A percentile compares a stretch with the other conserved stretches of the same genome.
Evolutionary conservation across 2,888 invertebrate species (phyloP).

Genomic region (Ichneumoninae sp.): DNA sequence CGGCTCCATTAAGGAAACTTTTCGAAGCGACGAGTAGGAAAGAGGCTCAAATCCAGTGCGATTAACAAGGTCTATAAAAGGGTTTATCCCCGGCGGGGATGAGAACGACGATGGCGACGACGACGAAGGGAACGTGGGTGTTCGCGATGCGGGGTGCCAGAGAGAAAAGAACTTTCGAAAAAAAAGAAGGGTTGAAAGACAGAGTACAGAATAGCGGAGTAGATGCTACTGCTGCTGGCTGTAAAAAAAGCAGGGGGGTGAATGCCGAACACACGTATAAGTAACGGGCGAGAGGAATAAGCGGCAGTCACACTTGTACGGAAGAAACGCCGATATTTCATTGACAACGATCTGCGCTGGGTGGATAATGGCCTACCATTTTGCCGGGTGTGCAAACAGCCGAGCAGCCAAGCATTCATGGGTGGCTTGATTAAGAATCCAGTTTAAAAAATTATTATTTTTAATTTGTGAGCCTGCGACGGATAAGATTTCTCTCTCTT

Average conservation of each 20-base stretch:
- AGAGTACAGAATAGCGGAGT: constrained; percentile 57
- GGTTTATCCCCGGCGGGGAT: constrained; percentile 75
- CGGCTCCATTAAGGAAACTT: constrained; percentile 70
- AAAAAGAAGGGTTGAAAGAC: constrained; percentile 69
- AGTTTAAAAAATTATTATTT: constrained; percentile 84
- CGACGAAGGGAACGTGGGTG: constrained; percentile 49
- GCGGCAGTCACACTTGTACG: constrained; percentile 58
- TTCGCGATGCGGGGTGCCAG: constrained; percentile 64
- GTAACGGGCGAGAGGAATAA: constrained; percentile 76
- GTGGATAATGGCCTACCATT: constrained; percentile 80
- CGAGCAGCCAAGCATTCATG: constrained; percentile 60
- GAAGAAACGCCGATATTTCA: constrained; percentile 83
- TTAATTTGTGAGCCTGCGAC: constrained; percentile 78
- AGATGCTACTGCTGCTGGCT: constrained; percentile 53
- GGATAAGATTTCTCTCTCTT: constrained; percentile 77
- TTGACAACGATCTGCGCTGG: constrained; percentile 83
- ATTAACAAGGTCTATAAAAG: constrained; percentile 79
- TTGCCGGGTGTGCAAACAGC: constrained; percentile 74
- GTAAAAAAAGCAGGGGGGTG: constrained; percentile 57
- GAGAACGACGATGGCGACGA: constrained; percentile 42
- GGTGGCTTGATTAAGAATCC: constrained; percentile 80
- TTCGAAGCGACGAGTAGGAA: constrained; percentile 64
- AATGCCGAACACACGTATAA: constrained; percentile 79
- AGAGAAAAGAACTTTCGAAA: constrained; percentile 76
- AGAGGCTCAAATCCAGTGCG: constrained; percentile 71